Percentiles rank a stretch among this genome's conserved stretches.
Conservation (phyloP, 2,113 vertebrate species). For the Malurus alboscapulatus region DNA sequence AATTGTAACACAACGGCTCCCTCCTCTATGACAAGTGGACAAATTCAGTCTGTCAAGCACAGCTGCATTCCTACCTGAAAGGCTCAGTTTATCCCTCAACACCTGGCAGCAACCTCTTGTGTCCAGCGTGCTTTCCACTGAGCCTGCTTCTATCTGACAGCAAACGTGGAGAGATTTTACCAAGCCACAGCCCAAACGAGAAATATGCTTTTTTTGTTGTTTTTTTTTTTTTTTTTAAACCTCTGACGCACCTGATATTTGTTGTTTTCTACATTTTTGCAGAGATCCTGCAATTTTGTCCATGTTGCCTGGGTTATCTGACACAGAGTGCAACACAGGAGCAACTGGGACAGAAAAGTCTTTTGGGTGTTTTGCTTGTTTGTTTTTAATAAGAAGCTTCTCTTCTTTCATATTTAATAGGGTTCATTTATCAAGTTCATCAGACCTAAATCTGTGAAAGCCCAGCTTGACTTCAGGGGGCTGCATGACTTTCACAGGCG, state of each 20-base stretch:
- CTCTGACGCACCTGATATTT: conserved; percentile 45
- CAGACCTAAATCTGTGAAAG: background rate
- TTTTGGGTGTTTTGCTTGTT: background rate
- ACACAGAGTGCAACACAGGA: background rate
- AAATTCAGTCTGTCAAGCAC: conserved; percentile 77
- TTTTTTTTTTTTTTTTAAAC: background rate
- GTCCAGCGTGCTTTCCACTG: conserved; percentile 35
- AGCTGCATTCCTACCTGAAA: conserved; percentile 76
- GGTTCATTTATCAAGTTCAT: background rate
- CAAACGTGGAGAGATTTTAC: conserved; percentile 60
- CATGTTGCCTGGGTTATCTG: conserved; percentile 17
- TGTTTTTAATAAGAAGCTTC: background rate
- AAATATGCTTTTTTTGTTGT: conserved; percentile 41
- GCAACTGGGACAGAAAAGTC: background rate
- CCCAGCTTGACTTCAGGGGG: background rate
- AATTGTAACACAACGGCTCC: conserved; percentile 16
- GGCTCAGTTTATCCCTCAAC: conserved; percentile 48
- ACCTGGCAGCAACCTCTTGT: conserved; percentile 44
- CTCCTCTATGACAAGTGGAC: conserved; percentile 74
- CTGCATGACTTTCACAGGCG: background rate
- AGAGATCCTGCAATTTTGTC: conserved; percentile 27
- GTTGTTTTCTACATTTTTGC: conserved; percentile 12
- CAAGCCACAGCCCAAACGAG: conserved; percentile 56
- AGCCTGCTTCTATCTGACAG: conserved; percentile 47
- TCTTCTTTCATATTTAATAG: background rate